phyloP scores from a whole-genome alignment of 2,113 vertebrate genomes.

The Connochaetes taurinus region DNA sequence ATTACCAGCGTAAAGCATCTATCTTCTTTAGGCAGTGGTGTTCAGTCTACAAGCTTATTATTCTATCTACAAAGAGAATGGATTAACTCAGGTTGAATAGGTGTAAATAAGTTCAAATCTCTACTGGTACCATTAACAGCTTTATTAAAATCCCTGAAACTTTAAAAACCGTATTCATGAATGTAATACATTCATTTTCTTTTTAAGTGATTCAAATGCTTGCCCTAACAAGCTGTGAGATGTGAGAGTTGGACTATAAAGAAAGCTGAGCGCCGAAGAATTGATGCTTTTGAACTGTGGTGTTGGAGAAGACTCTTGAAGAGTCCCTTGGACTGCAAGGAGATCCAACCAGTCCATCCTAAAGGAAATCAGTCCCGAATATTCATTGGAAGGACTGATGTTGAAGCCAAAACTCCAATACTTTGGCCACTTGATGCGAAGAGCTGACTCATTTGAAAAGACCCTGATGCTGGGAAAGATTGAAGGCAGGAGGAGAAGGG shows the following conservation, averaged over 20 bases:
- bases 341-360: background rate
- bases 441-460: background rate
- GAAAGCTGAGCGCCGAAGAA: background rate
- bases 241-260: background rate
- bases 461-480: background rate
- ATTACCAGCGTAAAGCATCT: background rate
- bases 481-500: background rate
- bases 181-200: background rate
- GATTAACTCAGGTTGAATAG: background rate
- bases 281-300: background rate
- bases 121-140: background rate
- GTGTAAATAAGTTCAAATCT: constrained; percentile 3
- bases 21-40: background rate
- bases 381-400: background rate
- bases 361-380: background rate
- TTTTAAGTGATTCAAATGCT: background rate
- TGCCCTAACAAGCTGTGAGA: background rate
- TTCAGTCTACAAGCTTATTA: background rate
- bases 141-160: constrained; percentile 8
- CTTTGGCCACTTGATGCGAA: background rate
- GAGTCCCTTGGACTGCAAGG: background rate
- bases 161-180: background rate
- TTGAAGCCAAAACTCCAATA: background rate
- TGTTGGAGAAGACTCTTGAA: background rate
- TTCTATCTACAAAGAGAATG: background rate